These are phyloP conservation scores for Regulus satrapa DNA, from an alignment of 2,113 vertebrate genomes.

Conservation along the genomic window DNA sequence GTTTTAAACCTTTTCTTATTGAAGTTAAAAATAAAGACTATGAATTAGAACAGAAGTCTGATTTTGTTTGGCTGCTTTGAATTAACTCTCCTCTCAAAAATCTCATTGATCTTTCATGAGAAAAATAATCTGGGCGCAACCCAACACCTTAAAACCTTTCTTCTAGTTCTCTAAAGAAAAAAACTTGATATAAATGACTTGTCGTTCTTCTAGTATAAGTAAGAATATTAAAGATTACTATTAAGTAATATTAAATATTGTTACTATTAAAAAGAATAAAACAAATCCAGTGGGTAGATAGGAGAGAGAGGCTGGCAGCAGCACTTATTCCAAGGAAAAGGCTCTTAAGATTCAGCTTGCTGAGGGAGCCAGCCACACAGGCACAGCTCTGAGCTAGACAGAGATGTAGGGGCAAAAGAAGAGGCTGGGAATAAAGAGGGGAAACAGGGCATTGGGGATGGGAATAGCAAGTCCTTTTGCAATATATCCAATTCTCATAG, in stretches of 20 bases:
- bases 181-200: not conserved
- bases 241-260: not conserved
- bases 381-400: not conserved
- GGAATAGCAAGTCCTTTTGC: not conserved
- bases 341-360: not conserved
- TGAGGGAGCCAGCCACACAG: not conserved
- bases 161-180: not conserved
- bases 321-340: not conserved
- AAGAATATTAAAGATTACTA: not conserved
- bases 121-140: not conserved
- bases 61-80: not conserved
- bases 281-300: not conserved
- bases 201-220: not conserved
- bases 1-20: conserved; percentile 1
- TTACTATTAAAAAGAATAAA: not conserved
- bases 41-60: not conserved
- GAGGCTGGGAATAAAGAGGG: not conserved
- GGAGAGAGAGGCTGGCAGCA: not conserved
- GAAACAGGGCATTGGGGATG: not conserved
- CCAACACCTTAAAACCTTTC: not conserved
- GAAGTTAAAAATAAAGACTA: not conserved
- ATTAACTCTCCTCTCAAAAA: not conserved
- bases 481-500: not conserved
- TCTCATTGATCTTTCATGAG: not conserved
- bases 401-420: not conserved